Evolutionary conservation across 2,113 vertebrate genomes (phyloP).

Genomic region (Cyprinodon tularosa): DNA sequence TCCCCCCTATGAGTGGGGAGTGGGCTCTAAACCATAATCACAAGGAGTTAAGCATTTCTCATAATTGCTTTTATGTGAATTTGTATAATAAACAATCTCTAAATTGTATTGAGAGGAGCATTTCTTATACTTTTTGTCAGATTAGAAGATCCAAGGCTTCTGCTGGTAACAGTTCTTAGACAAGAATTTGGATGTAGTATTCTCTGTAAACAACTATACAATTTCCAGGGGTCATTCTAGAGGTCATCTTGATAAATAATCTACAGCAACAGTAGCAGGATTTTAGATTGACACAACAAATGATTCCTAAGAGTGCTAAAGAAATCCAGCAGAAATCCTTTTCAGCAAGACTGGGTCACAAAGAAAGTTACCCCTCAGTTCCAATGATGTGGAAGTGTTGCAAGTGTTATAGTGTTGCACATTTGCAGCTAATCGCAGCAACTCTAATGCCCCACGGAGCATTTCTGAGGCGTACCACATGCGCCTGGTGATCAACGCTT

Average conservation of each 20-base stretch:
- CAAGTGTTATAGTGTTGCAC: no score
- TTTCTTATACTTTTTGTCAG: neutral
- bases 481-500: no score
- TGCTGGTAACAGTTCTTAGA: neutral
- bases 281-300: neutral
- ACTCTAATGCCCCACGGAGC: no score
- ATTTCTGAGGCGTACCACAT: no score
- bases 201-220: neutral
- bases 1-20: constrained; percentile 3
- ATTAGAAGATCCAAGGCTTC: neutral
- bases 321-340: neutral
- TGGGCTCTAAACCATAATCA: constrained; percentile 13
- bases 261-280: neutral
- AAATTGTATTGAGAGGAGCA: neutral
- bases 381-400: no score
- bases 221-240: neutral
- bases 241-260: neutral
- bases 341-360: neutral
- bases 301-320: neutral
- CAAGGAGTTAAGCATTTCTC: neutral
- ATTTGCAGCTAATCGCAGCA: no score
- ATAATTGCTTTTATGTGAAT: neutral
- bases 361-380: neutral
- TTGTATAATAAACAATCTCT: neutral
- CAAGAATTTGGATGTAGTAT: neutral